Evolutionary conservation across 2,797 vertebrate genomes (phyloP).

Genomic region (Balearica regulorum): DNA sequence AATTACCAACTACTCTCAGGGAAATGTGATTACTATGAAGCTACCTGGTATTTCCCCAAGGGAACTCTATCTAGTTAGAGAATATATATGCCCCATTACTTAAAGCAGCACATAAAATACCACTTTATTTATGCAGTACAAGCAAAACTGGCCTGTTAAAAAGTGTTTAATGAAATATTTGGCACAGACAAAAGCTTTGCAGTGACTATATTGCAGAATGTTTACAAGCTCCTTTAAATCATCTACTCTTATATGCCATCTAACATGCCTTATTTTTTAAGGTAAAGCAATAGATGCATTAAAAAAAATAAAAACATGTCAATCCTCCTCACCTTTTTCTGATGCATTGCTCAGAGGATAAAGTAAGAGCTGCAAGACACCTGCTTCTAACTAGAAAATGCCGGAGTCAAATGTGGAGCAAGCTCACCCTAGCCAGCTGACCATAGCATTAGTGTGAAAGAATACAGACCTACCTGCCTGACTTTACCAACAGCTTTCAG

Average conservation of each 20-base stretch:
- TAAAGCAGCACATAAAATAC: constrained; percentile 30
- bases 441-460: neutral
- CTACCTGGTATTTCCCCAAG: constrained; percentile 51
- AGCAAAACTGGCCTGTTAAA: neutral
- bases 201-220: neutral
- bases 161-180: constrained; percentile 23
- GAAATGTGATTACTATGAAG: constrained; percentile 58
- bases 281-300: neutral
- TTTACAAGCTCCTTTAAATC: neutral
- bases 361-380: neutral
- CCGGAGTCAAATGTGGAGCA: neutral
- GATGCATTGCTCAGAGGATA: neutral
- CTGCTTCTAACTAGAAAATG: neutral
- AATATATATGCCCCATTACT: constrained; percentile 43
- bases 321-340: neutral
- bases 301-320: neutral
- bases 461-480: neutral
- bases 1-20: constrained; percentile 43
- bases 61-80: constrained; percentile 13
- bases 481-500: neutral
- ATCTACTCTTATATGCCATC: neutral
- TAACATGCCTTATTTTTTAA: neutral
- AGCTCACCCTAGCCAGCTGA: neutral
- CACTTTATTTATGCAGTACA: constrained; percentile 22
- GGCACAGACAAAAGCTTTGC: neutral